Conservation (phyloP, 2,113 vertebrate species). For the Zootoca vivipara region DNA sequence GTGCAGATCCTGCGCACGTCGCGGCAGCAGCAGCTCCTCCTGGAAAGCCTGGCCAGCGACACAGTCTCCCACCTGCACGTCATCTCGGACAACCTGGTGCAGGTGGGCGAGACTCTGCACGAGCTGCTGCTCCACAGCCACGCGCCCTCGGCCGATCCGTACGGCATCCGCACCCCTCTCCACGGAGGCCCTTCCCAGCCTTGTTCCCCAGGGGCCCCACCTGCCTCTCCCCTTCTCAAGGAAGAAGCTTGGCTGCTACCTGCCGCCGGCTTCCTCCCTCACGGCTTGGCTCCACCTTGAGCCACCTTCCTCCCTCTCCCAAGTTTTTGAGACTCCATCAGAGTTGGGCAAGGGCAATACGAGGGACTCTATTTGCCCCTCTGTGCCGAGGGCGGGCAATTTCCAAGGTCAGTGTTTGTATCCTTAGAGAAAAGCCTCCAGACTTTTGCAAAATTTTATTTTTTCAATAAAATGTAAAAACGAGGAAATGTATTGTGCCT, state of each 20-base stretch:
- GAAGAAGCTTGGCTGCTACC: not conserved
- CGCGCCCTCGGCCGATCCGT: fast-evolving
- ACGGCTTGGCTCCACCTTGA: not conserved
- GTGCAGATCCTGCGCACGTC: slow-evolving; percentile 42
- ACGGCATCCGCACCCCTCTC: fast-evolving
- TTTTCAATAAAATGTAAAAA: slow-evolving; percentile 18
- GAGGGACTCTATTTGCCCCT: fast-evolving
- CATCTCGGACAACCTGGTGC: slow-evolving; percentile 53
- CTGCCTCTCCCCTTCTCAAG: fast-evolving
- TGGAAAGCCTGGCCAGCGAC: slow-evolving; percentile 41
- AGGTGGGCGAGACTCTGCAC: slow-evolving; percentile 46
- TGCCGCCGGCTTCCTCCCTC: not conserved
- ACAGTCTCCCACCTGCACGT: slow-evolving; percentile 26
- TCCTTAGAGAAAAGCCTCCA: not conserved
- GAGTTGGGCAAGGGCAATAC: not conserved
- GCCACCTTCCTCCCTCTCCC: not conserved
- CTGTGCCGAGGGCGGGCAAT: fast-evolving
- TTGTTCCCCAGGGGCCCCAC: fast-evolving
- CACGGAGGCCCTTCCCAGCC: fast-evolving
- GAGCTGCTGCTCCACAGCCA: slow-evolving; percentile 1
- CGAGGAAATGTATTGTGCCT: not conserved
- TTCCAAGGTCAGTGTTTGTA: not conserved
- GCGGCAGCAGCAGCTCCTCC: slow-evolving; percentile 43
- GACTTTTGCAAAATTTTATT: slow-evolving; percentile 45
- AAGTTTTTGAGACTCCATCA: fast-evolving